Base-by-base conservation (phyloP, 2,888 invertebrate genomes). In the Nomada fucata region DNA sequence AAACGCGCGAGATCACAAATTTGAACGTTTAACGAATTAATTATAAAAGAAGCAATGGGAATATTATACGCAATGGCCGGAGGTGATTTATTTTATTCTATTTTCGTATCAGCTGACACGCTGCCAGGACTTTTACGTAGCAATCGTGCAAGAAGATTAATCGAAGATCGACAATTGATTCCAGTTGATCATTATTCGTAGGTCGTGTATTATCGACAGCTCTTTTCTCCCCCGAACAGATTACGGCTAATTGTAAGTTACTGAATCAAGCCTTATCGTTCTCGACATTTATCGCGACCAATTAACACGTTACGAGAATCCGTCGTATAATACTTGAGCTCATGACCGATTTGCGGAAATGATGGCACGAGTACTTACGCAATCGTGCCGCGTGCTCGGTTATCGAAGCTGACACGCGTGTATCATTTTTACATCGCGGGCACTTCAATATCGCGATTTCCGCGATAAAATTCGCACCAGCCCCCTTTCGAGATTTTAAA, bases 301-400 rank as follows among this genome's bases (percentile, higher is more conserved):
- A 71, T 75, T 82, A 75, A 26, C 61, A 53, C 60, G 53, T 59
- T 72, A 71, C 42, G 61, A 67, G 67, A 29, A 72, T 68, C 57
- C 4, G 47, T 47, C 50, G 36, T 13, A 15, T 15, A 65, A 15
- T 57, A 26, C 23, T 63, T 29, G 26, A 63, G 18, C 68, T 47
- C 15, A 44, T 9, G 15, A 79, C 69, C 63, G 64, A 73, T 77
- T 50, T 69, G 47, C 57, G 80, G 80, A 72, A 80, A 77, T 18
- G 26, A 36, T 36, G n/a, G 36, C 50, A 10, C 53, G 13, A 18
- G 3, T 5, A 20, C 69, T 81, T 77, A 77, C 64, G 42, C 73
- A 81, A 81, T 64, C 20, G 23, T n/a, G 20, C 59, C 36, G 29
- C 65, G 47, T 42, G 63, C 70, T 15, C 20, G 53, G 47, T 11